Evolutionary conservation across 1,140 invertebrate species (phyloP), one percentile per base, ranked within the genome.

Genomic region (Nylanderia fulva): DNA sequence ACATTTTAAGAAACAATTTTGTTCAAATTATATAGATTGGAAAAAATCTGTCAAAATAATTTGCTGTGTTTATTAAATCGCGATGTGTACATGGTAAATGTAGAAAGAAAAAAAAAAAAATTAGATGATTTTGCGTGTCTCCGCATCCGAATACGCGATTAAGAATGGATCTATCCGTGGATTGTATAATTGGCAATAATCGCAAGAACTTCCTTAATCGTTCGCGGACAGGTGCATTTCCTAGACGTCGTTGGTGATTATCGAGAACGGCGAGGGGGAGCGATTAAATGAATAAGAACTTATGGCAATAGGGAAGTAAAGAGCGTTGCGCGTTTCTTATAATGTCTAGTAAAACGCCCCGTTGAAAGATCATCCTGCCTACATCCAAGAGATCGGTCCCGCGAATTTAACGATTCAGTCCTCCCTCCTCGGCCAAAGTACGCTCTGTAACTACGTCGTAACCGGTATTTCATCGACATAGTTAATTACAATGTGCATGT

Each of bases 351-450:
- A 85, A 89, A 89, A 79, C 79, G 61, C 79, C 71, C 82, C 79
- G 85, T 75, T 89, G 80, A 89, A 76, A 72, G 77, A 74, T 84
- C 83, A 61, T 56, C 69, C 61, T 58, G 52, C 45, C 61, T 64
- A n/a, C n/a, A 69, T 56, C 63, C 18, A 5, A 58, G 54, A 18
- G 54, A 18, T 33, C 52, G 86, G 52, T 79, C 84, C 54, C 45
- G 77, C 60, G 68, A 88, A 88, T 88, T 89, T 88, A 84, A 89
- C 77, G 88, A 89, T 89, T 83, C 71, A 64, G 54, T 69, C 56
- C 45, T 60, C 29, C 29, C 52, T 68, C 24, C 39, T 0, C 9
- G 60, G 76, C 86, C 87, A 86, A 89, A 86, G 45, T 86, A 86
- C 27, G 45, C 42, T n/a, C n/a, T 48, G 15, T 84, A 86, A 88